Percentiles rank a stretch among this genome's conserved stretches.
Evolutionary conservation across 2,797 vertebrate genomes (phyloP).

Genomic region (Diceros bicornis): DNA sequence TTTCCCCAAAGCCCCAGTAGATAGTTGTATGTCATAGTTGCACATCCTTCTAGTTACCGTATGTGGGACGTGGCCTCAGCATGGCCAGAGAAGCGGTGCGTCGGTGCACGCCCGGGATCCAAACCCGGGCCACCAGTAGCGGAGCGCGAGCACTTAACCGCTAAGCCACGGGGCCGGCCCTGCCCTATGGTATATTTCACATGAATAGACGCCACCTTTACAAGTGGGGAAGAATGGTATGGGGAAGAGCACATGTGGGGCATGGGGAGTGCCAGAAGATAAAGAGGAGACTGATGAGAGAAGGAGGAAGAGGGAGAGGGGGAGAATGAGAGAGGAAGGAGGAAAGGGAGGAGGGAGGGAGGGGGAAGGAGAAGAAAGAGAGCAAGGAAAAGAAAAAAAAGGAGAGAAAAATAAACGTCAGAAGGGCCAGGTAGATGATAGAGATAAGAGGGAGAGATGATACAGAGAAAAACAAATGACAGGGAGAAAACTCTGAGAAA

Average conservation of each 20-base stretch:
- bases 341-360: no score
- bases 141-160: no score
- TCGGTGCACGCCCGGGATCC: no score
- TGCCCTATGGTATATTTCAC: neutral
- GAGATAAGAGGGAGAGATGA: neutral
- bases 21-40: no score
- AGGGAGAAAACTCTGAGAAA: slow-evolving; percentile 36
- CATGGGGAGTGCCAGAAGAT: neutral
- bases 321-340: neutral
- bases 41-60: no score
- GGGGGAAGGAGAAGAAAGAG: no score
- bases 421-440: neutral
- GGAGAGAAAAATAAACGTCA: neutral
- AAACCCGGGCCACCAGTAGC: no score
- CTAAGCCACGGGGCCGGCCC: no score
- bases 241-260: neutral
- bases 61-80: no score
- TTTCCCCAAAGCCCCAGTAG: no score
- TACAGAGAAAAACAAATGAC: slow-evolving; percentile 24
- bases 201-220: neutral
- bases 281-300: neutral
- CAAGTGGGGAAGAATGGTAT: neutral
- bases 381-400: neutral
- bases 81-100: no score
- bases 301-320: neutral